phyloP scores from a whole-genome alignment of 1,140 invertebrate genomes.

The Drosophila eugracilis region DNA sequence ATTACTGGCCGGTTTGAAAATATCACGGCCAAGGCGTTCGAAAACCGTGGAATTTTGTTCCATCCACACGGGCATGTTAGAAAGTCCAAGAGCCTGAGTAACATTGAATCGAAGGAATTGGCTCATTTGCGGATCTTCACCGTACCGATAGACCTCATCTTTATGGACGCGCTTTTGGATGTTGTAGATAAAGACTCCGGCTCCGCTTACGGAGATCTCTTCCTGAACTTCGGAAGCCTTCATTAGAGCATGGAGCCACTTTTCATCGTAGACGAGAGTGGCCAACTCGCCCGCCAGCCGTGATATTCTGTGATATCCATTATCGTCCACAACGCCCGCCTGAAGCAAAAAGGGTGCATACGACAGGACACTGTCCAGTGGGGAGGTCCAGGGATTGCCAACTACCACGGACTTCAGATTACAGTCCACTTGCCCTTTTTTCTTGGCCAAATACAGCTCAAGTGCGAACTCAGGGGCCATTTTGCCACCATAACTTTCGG shows the following conservation, averaged over 20 bases:
- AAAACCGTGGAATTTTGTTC: slow-evolving; percentile 88
- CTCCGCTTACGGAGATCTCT: slow-evolving; percentile 36
- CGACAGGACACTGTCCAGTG: slow-evolving; percentile 91
- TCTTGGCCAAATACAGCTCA: slow-evolving; percentile 87
- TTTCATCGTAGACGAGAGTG: slow-evolving; percentile 85
- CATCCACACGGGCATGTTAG: slow-evolving; percentile 88
- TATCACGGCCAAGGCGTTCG: slow-evolving; percentile 87
- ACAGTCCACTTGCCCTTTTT: slow-evolving; percentile 87
- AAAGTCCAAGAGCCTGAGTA: slow-evolving; percentile 87
- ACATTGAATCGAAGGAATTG: slow-evolving; percentile 90
- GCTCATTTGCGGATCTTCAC: slow-evolving; percentile 84
- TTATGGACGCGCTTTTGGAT: slow-evolving; percentile 52
- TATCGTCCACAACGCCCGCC: slow-evolving; percentile 87
- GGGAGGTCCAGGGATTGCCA: slow-evolving; percentile 95
- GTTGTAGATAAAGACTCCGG: slow-evolving; percentile 64
- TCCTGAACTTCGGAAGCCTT: slow-evolving; percentile 40
- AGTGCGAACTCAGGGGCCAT: slow-evolving; percentile 93
- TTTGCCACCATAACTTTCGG: slow-evolving; percentile 96
- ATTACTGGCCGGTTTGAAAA: slow-evolving; percentile 93
- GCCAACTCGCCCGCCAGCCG: slow-evolving; percentile 86
- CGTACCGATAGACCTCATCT: slow-evolving; percentile 65
- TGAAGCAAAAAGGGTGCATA: slow-evolving; percentile 89
- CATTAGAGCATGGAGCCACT: slow-evolving; percentile 86
- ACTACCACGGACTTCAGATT: slow-evolving; percentile 92
- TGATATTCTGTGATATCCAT: slow-evolving; percentile 85